Evolutionary conservation across 2,113 vertebrate species (phyloP).

Genomic region (Cranoglanis bouderius): DNA sequence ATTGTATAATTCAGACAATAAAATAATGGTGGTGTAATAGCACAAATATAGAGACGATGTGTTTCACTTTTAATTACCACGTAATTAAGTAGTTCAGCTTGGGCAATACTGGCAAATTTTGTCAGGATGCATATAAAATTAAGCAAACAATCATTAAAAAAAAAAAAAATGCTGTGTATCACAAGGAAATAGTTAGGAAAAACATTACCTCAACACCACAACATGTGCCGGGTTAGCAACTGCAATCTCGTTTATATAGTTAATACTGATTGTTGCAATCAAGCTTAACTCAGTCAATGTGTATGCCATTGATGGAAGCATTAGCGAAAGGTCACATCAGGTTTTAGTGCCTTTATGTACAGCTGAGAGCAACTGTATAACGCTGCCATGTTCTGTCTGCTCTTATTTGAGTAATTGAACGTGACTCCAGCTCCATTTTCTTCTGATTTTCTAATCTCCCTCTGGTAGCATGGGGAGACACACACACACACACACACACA

Average conservation of each 20-base stretch:
- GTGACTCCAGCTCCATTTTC: conserved; percentile 63
- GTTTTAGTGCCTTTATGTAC: conserved; percentile 48
- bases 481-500: conserved; percentile 10
- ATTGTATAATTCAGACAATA: background rate
- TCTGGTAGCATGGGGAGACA: background rate
- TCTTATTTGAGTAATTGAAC: conserved; percentile 70
- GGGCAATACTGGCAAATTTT: background rate
- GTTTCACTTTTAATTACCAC: background rate
- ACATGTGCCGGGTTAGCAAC: conserved; percentile 1
- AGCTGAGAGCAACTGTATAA: conserved; percentile 38
- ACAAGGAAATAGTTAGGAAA: background rate
- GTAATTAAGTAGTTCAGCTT: background rate
- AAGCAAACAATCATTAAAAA: background rate
- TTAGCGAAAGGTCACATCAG: conserved; percentile 25
- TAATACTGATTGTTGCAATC: conserved; percentile 34
- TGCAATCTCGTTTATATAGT: conserved; percentile 32
- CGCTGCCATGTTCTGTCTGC: conserved; percentile 62
- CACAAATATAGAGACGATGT: background rate
- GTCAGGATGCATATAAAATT: background rate
- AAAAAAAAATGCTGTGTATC: background rate
- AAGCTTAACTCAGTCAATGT: conserved; percentile 23
- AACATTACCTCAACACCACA: conserved; percentile 20
- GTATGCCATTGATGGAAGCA: background rate
- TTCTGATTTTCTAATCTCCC: conserved; percentile 13
- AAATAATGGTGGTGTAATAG: background rate